A percentile compares a stretch with the other conserved stretches of the same genome.
Evolutionary conservation across 1,140 invertebrate species (phyloP).

Genomic region (Plodia interpunctella): DNA sequence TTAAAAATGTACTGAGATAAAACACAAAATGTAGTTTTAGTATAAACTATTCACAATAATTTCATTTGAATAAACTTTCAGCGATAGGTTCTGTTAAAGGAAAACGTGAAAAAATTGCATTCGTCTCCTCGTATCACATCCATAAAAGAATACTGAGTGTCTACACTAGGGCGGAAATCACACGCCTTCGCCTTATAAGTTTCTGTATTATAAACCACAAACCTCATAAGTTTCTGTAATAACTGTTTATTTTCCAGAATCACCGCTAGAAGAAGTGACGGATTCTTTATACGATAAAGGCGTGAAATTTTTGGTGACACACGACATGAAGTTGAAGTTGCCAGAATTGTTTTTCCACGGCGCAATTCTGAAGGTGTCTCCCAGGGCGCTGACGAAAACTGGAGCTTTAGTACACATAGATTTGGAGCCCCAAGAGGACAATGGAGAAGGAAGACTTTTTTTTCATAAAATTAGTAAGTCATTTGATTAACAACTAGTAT

Average conservation of each 20-base stretch:
- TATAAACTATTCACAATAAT: too few species aligned
- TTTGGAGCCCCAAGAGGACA: constrained; percentile 76
- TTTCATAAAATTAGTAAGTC: constrained; percentile 86
- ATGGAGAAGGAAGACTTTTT: constrained; percentile 79
- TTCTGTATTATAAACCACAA: too few species aligned
- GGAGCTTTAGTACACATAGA: constrained; percentile 85
- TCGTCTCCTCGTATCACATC: too few species aligned
- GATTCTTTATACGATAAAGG: constrained; percentile 82
- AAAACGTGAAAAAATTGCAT: too few species aligned
- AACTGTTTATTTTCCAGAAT: constrained; percentile 57
- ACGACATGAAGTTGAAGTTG: constrained; percentile 83
- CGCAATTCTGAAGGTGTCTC: constrained; percentile 83
- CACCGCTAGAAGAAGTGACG: constrained; percentile 84
- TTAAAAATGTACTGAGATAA: too few species aligned
- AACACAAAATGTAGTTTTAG: too few species aligned
- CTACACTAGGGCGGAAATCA: too few species aligned
- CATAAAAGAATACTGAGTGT: too few species aligned
- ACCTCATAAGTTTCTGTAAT: too few species aligned
- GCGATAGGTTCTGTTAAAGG: too few species aligned
- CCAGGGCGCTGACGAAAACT: constrained; percentile 82
- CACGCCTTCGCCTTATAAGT: too few species aligned
- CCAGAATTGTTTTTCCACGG: constrained; percentile 85
- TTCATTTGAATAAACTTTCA: too few species aligned
- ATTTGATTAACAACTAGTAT: neutral
- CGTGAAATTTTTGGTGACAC: constrained; percentile 85